phyloP scores from a whole-genome alignment of 2,113 vertebrate species.

The Ovis aries region ARS-UI_Ramb_v3.0 NC_056055.1:12120001-12120500 shows the following conservation, averaged over 20 bases:
- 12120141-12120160: background rate
- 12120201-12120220: slow-evolving; percentile 43
- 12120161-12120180: background rate
- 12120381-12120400: background rate
- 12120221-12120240: slow-evolving; percentile 60
- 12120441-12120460: background rate
- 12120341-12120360: background rate
- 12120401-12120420: background rate
- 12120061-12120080: slow-evolving; percentile 20
- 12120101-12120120: background rate
- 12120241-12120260: slow-evolving; percentile 42
- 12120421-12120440: background rate
- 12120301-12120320: slow-evolving; percentile 50
- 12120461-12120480: slow-evolving; percentile 34
- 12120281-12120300: slow-evolving; percentile 55
- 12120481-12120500: slow-evolving; percentile 3
- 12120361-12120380: background rate
- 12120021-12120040: background rate
- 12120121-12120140: background rate
- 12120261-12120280: background rate
- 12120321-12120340: background rate
- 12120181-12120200: background rate
- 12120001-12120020: background rate
- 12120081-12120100: background rate
- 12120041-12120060: background rate